Conservation (phyloP, 2,113 vertebrate genomes). For the Paradisaea rubra region DNA sequence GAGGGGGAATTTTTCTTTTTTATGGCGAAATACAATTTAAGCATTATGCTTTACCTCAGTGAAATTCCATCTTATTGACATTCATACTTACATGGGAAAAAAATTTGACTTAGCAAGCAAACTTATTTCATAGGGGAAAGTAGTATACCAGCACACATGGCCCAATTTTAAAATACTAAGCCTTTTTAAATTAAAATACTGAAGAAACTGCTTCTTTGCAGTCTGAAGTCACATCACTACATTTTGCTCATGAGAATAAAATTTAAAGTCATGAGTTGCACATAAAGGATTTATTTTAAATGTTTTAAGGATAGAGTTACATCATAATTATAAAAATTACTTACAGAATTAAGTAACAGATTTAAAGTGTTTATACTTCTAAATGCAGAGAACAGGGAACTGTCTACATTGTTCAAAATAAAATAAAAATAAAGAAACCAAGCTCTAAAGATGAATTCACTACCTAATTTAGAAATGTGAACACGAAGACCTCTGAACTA, state of each 20-base stretch:
- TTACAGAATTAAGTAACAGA: conserved; percentile 84
- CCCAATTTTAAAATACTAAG: conserved; percentile 12
- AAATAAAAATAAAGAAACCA: conserved; percentile 75
- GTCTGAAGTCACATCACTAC: conserved; percentile 42
- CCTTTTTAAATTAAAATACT: conserved; percentile 22
- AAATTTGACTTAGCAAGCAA: conserved; percentile 4
- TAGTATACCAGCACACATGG: neutral
- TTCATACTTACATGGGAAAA: neutral
- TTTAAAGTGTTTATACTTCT: conserved; percentile 84
- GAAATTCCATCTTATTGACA: neutral
- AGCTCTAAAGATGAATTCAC: conserved; percentile 77
- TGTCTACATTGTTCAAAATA: too few relatives aligned
- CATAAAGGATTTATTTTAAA: conserved; percentile 87
- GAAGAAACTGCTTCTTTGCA: conserved; percentile 33
- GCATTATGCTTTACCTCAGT: neutral
- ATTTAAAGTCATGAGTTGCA: conserved; percentile 73
- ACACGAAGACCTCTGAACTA: conserved; percentile 81
- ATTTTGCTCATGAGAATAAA: conserved; percentile 69
- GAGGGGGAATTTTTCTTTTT: neutral
- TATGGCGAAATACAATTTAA: neutral
- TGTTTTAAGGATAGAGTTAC: conserved; percentile 86
- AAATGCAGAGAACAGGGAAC: conserved; percentile 88
- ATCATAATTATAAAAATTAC: conserved; percentile 89
- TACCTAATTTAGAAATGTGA: conserved; percentile 78
- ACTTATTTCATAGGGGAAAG: neutral